Evolutionary conservation across 2,113 vertebrate species (phyloP).

Genomic region (Microcebus griseorufus): DNA sequence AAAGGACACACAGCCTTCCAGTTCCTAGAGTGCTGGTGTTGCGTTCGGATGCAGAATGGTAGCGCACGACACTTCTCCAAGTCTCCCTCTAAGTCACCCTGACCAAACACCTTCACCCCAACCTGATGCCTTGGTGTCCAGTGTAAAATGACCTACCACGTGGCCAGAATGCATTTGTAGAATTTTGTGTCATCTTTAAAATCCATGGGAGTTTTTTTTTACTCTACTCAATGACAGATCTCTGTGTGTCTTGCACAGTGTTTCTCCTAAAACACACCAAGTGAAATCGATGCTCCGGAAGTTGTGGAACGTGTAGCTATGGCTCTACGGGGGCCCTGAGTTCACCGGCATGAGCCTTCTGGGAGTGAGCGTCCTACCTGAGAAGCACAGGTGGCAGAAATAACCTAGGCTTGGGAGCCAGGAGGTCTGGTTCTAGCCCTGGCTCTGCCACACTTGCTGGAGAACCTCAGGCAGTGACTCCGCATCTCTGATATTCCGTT

Average conservation of each 20-base stretch:
- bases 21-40: neutral
- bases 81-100: no score
- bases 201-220: fast-evolving
- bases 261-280: neutral
- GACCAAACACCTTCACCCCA: neutral
- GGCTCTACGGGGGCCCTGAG: neutral
- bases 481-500: fast-evolving
- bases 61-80: neutral
- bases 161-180: no score
- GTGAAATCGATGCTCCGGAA: neutral
- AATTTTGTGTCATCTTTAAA: neutral
- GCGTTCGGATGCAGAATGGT: neutral
- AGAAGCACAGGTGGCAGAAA: neutral
- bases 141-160: fast-evolving
- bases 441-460: neutral
- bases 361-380: neutral
- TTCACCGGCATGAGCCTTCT: neutral
- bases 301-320: fast-evolving
- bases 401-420: neutral
- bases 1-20: neutral
- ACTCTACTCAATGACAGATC: neutral
- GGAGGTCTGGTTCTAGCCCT: neutral
- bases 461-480: neutral
- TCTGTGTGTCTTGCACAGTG: neutral
- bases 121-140: fast-evolving